phyloP scores from a whole-genome alignment of 2,113 vertebrate genomes.

The Atrichornis clamosus region DNA sequence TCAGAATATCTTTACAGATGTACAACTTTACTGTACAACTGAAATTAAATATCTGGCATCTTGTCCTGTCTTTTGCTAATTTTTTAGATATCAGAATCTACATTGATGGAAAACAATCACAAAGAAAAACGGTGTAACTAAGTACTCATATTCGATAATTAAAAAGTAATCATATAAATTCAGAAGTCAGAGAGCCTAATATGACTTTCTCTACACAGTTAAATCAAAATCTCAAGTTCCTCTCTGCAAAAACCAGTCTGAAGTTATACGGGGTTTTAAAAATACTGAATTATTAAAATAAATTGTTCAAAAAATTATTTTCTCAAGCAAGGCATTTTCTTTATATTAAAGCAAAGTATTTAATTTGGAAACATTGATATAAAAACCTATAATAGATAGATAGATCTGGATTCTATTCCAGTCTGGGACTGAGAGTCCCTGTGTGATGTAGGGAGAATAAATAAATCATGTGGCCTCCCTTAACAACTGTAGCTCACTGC shows the following conservation, averaged over 20 bases:
- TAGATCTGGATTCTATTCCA: background rate
- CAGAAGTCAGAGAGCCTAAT: background rate
- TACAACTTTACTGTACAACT: background rate
- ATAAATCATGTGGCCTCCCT: background rate
- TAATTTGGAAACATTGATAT: background rate
- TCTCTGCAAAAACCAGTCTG: background rate
- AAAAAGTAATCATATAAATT: background rate
- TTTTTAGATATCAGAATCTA: background rate
- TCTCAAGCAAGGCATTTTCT: background rate
- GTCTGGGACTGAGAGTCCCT: background rate
- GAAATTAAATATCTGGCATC: background rate
- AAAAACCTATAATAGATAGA: background rate
- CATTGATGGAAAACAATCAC: rapidly evolving
- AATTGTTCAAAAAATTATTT: background rate
- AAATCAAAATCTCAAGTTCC: background rate
- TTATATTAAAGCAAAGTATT: background rate
- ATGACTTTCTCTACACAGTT: background rate
- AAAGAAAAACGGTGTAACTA: background rate
- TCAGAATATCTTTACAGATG: background rate
- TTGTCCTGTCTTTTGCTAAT: background rate
- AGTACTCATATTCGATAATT: background rate
- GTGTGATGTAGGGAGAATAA: background rate
- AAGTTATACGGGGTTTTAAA: background rate
- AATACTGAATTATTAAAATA: background rate
- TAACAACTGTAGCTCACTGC: background rate